Evolutionary conservation across 2,113 vertebrate genomes (phyloP).

Genomic region (Micronycteris hirsuta): DNA sequence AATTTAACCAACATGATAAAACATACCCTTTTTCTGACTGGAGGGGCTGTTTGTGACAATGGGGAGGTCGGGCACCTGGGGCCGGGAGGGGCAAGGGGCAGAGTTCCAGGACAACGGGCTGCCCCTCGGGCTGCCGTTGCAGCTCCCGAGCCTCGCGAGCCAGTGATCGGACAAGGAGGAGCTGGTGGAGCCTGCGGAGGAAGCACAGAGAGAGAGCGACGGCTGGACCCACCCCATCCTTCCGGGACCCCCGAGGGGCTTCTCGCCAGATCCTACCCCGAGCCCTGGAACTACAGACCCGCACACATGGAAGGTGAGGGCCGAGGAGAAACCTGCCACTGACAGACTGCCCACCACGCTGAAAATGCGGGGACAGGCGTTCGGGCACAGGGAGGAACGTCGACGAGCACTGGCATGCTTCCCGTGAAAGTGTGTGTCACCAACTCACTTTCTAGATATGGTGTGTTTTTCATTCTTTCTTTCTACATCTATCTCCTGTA

Average conservation of each 20-base stretch:
- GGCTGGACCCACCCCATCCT: neutral
- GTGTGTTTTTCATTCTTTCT: neutral
- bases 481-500: neutral
- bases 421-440: neutral
- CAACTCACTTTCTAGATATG: neutral
- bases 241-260: fast-evolving
- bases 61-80: constrained; percentile 79
- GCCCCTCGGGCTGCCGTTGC: constrained; percentile 71
- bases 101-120: constrained; percentile 81
- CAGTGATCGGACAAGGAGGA: constrained; percentile 90
- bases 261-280: fast-evolving
- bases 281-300: neutral
- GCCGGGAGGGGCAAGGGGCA: constrained; percentile 74
- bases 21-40: constrained; percentile 81
- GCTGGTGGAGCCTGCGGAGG: constrained; percentile 84
- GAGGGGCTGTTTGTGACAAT: constrained; percentile 71
- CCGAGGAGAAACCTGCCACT: fast-evolving
- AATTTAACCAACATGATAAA: neutral
- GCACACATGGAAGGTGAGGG: neutral
- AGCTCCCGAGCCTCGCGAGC: constrained; percentile 84
- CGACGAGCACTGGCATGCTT: neutral
- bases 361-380: neutral
- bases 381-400: neutral
- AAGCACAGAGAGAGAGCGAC: neutral
- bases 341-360: neutral